Base-by-base conservation (phyloP, 2,113 vertebrate species). In the Anoplopoma fimbria region DNA sequence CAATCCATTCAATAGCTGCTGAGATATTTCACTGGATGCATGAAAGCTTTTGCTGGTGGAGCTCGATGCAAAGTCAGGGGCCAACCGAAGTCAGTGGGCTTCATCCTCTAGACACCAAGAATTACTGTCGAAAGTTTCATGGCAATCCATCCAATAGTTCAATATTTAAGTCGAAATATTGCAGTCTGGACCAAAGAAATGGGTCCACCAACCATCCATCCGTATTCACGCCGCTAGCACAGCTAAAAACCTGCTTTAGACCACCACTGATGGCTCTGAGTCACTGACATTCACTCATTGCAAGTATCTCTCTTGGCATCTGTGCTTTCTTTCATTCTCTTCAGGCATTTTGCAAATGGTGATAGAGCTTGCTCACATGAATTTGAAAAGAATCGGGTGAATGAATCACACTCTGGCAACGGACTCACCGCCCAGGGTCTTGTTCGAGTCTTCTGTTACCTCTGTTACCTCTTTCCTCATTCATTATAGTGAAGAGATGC, bases 401-500 rank as follows among this genome's bases (percentile, higher is more conserved):
- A 74, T 78, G 36, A 77, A 77, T 78, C 77, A 31, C 69, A 60
- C 19, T 33, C 38, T 60, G 55, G 31, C 67, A 69, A 55, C 25
- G 4, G 23, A 29, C 49, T 45, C 38, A 12, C 17, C 47, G 3
- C 73, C 60, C 65, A 21, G 23, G 65, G 62, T 71, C 7, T 40
- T 25, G 19, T 45, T 64, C 72, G 64, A 73, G 45, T 34, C 1
- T 3, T 29, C n/a, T 79, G 13, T 75, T 71, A 79, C 75, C 65
- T 69, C 84, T 31, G 72, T 79, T 69, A 65, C n/a, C n/a, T 82
- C 70, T 55, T 60, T 75, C 76, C 58, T 70, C 80, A 67, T 83
- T 86, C 65, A 77, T 81, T 89, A 81, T 4, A 27, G n/a, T 53
- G 36, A 75, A 23, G 69, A 40, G 1, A 45, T 49, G 55, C 78